Percentiles rank a stretch among this genome's conserved stretches.
These are phyloP conservation scores for Cephalopholis sonnerati DNA, from an alignment of 2,113 vertebrate genomes.

Conservation along the genomic window DNA sequence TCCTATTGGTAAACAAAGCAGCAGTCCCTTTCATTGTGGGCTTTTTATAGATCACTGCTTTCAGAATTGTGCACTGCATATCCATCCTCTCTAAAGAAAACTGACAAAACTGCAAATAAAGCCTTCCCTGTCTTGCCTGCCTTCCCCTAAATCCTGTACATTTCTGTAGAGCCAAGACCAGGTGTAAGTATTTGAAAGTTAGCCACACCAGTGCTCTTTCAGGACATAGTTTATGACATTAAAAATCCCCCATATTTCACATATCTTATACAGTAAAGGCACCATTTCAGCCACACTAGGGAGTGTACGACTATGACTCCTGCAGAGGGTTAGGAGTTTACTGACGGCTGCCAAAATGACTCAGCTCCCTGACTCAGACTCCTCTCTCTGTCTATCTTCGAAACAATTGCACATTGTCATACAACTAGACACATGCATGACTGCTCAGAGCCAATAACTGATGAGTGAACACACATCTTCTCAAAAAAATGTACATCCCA, in stretches of 20 bases:
- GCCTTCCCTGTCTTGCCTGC: neutral
- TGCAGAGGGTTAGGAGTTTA: neutral
- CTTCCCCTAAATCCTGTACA: neutral
- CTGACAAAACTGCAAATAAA: neutral
- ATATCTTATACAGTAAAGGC: neutral
- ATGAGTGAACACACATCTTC: neutral
- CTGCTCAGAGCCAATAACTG: neutral
- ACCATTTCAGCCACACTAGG: neutral
- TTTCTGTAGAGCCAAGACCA: neutral
- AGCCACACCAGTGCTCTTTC: neutral
- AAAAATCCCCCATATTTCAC: neutral
- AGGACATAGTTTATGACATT: neutral
- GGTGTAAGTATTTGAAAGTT: neutral
- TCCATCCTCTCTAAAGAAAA: conserved; percentile 3
- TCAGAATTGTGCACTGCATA: conserved; percentile 10
- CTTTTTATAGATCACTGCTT: conserved; percentile 51
- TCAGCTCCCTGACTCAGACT: conserved; percentile 2
- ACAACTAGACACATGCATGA: neutral
- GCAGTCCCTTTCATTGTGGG: conserved; percentile 26
- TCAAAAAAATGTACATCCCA: neutral
- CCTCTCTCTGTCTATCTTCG: neutral
- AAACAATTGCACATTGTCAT: conserved; percentile 22
- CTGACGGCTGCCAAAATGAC: conserved; percentile 22
- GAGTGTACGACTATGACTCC: neutral
- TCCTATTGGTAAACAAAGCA: conserved; percentile 61